Evolutionary conservation across 53 echinoderm and acorn worm species (phyloP).

Genomic region (Holothuria leucospilota): DNA sequence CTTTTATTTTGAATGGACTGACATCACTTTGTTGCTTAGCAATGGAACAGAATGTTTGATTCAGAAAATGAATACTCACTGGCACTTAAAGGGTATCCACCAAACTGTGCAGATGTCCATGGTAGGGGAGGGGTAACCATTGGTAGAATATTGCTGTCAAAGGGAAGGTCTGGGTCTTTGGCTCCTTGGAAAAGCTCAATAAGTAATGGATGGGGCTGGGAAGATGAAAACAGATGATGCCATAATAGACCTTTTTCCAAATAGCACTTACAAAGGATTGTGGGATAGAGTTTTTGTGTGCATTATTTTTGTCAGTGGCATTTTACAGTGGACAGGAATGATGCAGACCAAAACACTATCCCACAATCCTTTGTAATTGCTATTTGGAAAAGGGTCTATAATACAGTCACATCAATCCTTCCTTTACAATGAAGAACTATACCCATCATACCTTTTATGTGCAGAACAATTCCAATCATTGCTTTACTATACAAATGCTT

Average conservation of each 20-base stretch:
- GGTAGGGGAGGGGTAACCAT: slow-evolving; percentile 94
- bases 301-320: no score
- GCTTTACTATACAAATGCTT: no score
- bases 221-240: background rate
- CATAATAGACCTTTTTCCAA: no score
- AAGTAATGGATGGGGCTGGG: slow-evolving; percentile 87
- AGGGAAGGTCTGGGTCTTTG: slow-evolving; percentile 76
- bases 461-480: background rate
- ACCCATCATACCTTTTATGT: background rate
- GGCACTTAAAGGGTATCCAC: slow-evolving; percentile 71
- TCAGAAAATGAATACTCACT: slow-evolving; percentile 13
- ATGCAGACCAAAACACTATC: no score
- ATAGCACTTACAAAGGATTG: background rate
- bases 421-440: background rate
- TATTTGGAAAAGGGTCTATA: no score
- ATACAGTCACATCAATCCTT: background rate
- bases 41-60: background rate
- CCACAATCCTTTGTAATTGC: no score
- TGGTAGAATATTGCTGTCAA: slow-evolving; percentile 88
- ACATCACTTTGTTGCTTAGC: no score
- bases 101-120: slow-evolving; percentile 82
- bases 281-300: no score
- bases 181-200: slow-evolving; percentile 87
- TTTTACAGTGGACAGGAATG: no score
- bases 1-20: no score